These are phyloP conservation scores for Pogonophryne albipinna DNA, from an alignment of 2,797 vertebrate species.

Conservation along the genomic window DNA sequence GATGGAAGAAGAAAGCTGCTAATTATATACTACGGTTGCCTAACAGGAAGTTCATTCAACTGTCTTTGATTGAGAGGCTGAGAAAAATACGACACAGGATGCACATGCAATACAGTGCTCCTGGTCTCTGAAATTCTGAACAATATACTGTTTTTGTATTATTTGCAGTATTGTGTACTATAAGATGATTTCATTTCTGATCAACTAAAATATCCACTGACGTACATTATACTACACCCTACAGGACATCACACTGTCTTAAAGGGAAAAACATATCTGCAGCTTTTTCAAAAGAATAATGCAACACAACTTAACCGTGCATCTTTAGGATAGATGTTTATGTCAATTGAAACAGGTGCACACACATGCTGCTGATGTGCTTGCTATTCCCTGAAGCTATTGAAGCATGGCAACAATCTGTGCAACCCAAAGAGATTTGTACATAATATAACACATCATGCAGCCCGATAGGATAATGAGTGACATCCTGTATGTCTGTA, in stretches of 20 bases:
- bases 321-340: background rate
- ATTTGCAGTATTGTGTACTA: background rate
- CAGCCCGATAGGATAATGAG: conserved; percentile 18
- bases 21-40: conserved; percentile 78
- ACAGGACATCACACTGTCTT: background rate
- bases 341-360: background rate
- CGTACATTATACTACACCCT: conserved; percentile 37
- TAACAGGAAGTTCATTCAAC: conserved; percentile 74
- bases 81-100: conserved; percentile 42
- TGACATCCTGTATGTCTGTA: conserved; percentile 27
- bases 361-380: background rate
- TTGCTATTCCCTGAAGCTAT: background rate
- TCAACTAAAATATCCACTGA: conserved; percentile 24
- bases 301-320: conserved; percentile 19
- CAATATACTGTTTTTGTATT: background rate
- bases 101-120: conserved; percentile 25
- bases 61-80: conserved; percentile 67
- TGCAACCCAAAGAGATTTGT: conserved; percentile 4
- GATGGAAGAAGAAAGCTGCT: conserved; percentile 74
- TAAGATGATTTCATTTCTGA: conserved; percentile 29
- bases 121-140: conserved; percentile 18
- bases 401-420: conserved; percentile 16
- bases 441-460: conserved; percentile 1
- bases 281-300: conserved; percentile 12
- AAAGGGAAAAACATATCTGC: conserved; percentile 10